Evolutionary conservation across 2,113 vertebrate genomes (phyloP), one percentile per base, ranked within the genome.

Genomic region (Sorex fumeus): DNA sequence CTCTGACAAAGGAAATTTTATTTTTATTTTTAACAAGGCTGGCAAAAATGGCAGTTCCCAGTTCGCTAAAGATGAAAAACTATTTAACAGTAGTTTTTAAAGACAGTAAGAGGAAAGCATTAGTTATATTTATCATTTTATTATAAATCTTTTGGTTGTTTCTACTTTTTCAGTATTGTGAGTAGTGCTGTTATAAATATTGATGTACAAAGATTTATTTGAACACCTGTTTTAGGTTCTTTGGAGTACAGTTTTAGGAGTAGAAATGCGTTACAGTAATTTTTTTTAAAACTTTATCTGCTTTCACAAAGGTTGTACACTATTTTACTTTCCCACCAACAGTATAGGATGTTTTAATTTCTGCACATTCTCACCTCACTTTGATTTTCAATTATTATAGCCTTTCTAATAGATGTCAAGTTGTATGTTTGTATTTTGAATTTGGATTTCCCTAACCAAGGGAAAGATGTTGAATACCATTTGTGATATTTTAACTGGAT

Each of bases 31-130:
- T 60, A 50, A 50, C 2, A 77, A 40, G 34, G 45, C n/a, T 80
- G 6, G 27, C 18, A 84, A n/a, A 34, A 71, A 57, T 90, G 60
- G 16, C 11, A 80, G 9, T 86, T 94, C 34, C 47, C 30, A 36
- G 9, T 87, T 47, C 9, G 79, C n/a, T 32, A 45, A 88, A 45
- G 36, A 81, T 75, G 88, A 91, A 74, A 92, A 91, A 70, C 30
- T 62, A 34, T 19, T 27, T 23, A 93, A 6, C 64, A 34, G n/a
- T n/a, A n/a, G n/a, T 89, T 87, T 91, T 43, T 79, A 40, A 40
- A 34, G 0, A 62, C 50, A 72, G 0, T 81, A 2, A 40, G 40
- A 72, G 36, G 36, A 50, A 50, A 50, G 47, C 47, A 64, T 53
- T 32, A 43, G 40, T 5, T 85, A 9, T 69, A 83, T 87, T 84